phyloP scores from a whole-genome alignment of 2,113 vertebrate species.

The Mionectes macconnelli region DNA sequence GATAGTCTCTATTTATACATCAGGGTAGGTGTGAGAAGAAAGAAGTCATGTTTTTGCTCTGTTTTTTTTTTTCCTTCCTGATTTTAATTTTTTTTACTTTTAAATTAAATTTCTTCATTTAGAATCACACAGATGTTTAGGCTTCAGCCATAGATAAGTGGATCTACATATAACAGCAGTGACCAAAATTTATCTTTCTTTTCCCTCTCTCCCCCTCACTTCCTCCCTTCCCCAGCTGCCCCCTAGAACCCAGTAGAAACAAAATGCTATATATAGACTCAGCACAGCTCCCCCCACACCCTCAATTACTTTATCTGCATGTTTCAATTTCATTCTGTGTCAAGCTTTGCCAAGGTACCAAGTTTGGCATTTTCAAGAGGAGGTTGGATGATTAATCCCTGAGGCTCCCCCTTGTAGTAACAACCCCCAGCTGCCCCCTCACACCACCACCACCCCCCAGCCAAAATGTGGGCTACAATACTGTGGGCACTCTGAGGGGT shows the following conservation, averaged over 20 bases:
- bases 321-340: not conserved
- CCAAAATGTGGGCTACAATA: not conserved
- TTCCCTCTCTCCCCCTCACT: constrained; percentile 9
- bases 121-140: constrained; percentile 43
- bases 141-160: constrained; percentile 48
- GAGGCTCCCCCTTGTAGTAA: not conserved
- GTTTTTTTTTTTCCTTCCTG: not conserved
- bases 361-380: not conserved
- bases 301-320: constrained; percentile 1
- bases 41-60: not conserved
- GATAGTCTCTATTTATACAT: constrained; percentile 41
- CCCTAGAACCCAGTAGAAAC: not conserved
- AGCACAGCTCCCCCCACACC: not conserved
- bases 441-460: too few species aligned
- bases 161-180: constrained; percentile 11
- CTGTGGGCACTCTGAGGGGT: not conserved
- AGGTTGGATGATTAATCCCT: not conserved
- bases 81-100: constrained; percentile 35
- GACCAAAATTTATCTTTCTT: constrained; percentile 20
- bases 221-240: not conserved
- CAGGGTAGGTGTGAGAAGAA: not conserved
- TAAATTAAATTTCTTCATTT: constrained; percentile 57
- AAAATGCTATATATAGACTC: constrained; percentile 40
- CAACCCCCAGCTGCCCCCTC: not conserved
- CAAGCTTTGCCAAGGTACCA: not conserved